These are phyloP conservation scores for Drosophila grimshawi DNA, from an alignment of 1,140 invertebrate species.

Conservation along the genomic window DNA sequence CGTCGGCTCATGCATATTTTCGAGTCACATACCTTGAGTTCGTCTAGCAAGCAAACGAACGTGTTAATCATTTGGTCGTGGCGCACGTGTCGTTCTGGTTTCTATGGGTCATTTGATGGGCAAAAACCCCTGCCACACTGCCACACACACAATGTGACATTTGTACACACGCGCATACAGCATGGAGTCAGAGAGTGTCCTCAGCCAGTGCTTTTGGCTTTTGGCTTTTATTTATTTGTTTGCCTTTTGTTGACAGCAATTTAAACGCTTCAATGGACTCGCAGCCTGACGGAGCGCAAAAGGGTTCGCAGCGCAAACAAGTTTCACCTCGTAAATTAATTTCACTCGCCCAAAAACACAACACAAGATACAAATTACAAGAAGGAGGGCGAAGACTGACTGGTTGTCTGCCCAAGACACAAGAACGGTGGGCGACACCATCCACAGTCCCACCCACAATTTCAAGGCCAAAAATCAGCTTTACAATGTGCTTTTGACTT, in stretches of 20 bases:
- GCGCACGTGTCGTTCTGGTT: constrained; percentile 64
- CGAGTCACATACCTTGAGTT: constrained; percentile 41
- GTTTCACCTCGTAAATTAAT: constrained; percentile 81
- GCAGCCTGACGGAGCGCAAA: constrained; percentile 56
- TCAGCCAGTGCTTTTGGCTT: background rate
- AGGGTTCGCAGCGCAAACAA: constrained; percentile 73
- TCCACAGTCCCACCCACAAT: background rate
- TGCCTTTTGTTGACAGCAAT: constrained; percentile 82
- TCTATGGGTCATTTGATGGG: constrained; percentile 67
- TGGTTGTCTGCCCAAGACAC: background rate
- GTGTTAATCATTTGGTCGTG: constrained; percentile 74
- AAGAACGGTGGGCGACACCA: background rate
- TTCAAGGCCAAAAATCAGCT: constrained; percentile 13
- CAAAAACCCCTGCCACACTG: constrained; percentile 2
- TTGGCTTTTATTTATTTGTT: constrained; percentile 80
- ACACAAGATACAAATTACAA: constrained; percentile 68
- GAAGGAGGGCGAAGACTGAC: constrained; percentile 4
- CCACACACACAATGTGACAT: constrained; percentile 36
- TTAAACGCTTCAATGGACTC: constrained; percentile 80
- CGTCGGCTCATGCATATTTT: constrained; percentile 44
- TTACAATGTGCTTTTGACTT: background rate
- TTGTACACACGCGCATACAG: constrained; percentile 54
- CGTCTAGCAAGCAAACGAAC: constrained; percentile 30
- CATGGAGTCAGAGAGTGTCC: background rate
- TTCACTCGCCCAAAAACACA: constrained; percentile 50